Base-by-base conservation (phyloP, 2,888 invertebrate genomes). In the Pharmacophagus antenor region DNA sequence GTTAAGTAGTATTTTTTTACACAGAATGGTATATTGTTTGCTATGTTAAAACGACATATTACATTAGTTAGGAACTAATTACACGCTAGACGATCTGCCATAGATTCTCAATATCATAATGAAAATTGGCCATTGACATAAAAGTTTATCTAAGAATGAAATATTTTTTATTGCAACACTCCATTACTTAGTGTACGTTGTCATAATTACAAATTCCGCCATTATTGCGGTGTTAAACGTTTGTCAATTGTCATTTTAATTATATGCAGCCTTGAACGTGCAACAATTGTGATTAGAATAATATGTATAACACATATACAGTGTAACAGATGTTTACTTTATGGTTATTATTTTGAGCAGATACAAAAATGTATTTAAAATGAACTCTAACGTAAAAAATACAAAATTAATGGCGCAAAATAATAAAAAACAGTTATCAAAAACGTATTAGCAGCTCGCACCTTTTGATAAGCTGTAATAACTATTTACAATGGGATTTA, bases 231-330 rank as follows among this genome's bases (percentile, higher is more conserved):
- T 23, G 46, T 23, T 52, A 58, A 52, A 21, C 51, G 46, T 37
- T 47, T 52, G 51, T 37, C 51, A 52, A 47, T 37, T 52, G 58
- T 48, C 37, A 46, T 31, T 15, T 42, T 58, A 53, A 49, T 58
- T 25, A 58, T 58, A 47, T 58, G 31, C 48, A 53, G 48, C 58
- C 53, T 53, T 47, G 53, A 12, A 48, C 47, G 22, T 50, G 58
- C 48, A 25, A 58, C 51, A 23, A 25, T 53, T 57, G 57, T 31
- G 57, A 46, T 57, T 51, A 57, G 44, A 22, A 57, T 31, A 31
- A 31, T 46, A 42, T 46, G 44, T 25, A 21, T 31, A 58, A 48
- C n/a, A 10, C 41, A 41, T 52, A 53, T 25, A 48, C 48, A 23
- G 47, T 53, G 48, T 58, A 58, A 57, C 31, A 44, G 46, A 51